Percentiles rank a stretch among this genome's conserved stretches.
These are phyloP conservation scores for Gymnocheta viridis DNA, from an alignment of 2,888 invertebrate genomes.

Conservation along the genomic window DNA sequence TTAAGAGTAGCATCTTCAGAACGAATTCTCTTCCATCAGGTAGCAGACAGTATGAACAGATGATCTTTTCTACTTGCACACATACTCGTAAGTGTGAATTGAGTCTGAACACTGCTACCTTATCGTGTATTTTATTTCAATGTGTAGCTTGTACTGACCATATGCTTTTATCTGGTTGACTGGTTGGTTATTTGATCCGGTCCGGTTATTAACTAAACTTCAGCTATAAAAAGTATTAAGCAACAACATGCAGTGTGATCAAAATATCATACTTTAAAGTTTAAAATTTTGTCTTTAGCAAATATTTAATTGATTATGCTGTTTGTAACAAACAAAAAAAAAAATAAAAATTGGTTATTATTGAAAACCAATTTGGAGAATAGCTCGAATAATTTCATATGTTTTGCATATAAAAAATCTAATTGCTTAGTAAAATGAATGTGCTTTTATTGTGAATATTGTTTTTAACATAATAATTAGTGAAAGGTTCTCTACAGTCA, in stretches of 20 bases:
- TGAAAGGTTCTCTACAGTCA: too few relatives aligned
- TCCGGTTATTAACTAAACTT: constrained; percentile 38
- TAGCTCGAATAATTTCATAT: too few relatives aligned
- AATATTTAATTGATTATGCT: not conserved
- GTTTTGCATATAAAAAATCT: too few relatives aligned
- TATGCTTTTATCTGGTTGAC: not conserved
- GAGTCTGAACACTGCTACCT: not conserved
- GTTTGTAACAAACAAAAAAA: too few relatives aligned
- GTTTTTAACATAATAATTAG: too few relatives aligned
- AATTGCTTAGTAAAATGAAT: too few relatives aligned
- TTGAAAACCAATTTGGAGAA: too few relatives aligned
- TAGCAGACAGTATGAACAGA: not conserved
- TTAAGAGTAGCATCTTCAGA: not conserved
- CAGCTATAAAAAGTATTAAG: not conserved
- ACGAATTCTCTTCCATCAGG: too few relatives aligned
- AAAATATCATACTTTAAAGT: not conserved
- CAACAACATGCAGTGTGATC: constrained; percentile 6
- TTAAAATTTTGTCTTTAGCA: not conserved
- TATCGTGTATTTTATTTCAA: not conserved
- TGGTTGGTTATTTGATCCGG: constrained; percentile 42
- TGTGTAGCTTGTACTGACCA: not conserved
- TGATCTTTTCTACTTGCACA: not conserved
- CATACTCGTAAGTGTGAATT: not conserved
- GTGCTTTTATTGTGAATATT: too few relatives aligned
- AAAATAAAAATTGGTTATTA: too few relatives aligned